Evolutionary conservation across 1,140 invertebrate species (phyloP).

Genomic region (Drosophila jambulina): DNA sequence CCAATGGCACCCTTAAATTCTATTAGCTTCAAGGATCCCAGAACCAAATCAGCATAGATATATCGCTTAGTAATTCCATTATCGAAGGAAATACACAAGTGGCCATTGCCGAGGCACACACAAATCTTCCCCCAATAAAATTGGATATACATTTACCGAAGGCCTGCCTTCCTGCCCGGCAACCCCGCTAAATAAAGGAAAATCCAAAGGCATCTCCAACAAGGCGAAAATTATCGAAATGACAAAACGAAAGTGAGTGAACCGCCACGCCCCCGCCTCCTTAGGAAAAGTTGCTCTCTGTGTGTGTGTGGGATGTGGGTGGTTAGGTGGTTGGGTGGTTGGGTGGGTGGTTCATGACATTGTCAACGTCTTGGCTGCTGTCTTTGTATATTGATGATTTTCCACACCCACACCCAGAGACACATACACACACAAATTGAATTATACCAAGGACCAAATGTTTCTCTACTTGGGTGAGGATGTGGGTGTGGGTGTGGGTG

Average conservation of each 20-base stretch:
- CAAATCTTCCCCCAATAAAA: slow-evolving; percentile 32
- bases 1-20: not conserved
- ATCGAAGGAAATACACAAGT: slow-evolving; percentile 41
- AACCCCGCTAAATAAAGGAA: slow-evolving; percentile 29
- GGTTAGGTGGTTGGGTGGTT: not conserved
- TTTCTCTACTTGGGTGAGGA: slow-evolving; percentile 23
- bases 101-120: slow-evolving; percentile 16
- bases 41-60: slow-evolving; percentile 25
- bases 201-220: slow-evolving; percentile 51
- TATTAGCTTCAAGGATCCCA: slow-evolving; percentile 2
- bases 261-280: slow-evolving; percentile 6
- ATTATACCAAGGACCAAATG: slow-evolving; percentile 72
- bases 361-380: slow-evolving; percentile 64
- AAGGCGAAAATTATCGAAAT: slow-evolving; percentile 71
- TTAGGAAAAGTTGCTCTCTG: slow-evolving; percentile 38
- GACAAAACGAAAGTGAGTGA: slow-evolving; percentile 57
- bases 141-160: slow-evolving; percentile 19
- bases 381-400: slow-evolving; percentile 74
- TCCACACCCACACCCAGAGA: slow-evolving; percentile 43
- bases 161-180: slow-evolving; percentile 19
- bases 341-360: slow-evolving; percentile 36
- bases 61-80: slow-evolving; percentile 41
- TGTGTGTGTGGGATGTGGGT: slow-evolving; percentile 17
- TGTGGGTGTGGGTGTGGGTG: slow-evolving; percentile 37
- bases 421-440: slow-evolving; percentile 67